These are phyloP conservation scores for Drosophila takahashii DNA, from an alignment of 1,140 invertebrate genomes.

Conservation along the genomic window DNA sequence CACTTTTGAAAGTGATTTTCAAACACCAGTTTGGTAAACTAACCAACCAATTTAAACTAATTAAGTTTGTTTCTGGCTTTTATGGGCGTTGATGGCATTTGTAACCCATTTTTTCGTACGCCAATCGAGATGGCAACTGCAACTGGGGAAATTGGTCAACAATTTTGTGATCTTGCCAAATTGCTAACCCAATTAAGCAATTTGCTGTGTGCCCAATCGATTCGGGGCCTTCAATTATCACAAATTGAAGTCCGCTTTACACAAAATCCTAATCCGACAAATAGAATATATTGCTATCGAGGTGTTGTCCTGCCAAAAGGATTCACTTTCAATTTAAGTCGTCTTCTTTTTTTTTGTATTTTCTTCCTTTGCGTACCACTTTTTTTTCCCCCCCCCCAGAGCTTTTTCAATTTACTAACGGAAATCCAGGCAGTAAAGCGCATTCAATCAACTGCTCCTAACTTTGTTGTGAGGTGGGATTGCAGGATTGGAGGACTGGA, in stretches of 20 bases:
- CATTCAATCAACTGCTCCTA: slow-evolving; percentile 77
- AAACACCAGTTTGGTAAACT: no score
- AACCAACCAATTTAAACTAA: no score
- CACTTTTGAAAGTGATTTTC: neutral
- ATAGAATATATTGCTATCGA: slow-evolving; percentile 18
- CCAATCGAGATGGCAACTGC: slow-evolving; percentile 47
- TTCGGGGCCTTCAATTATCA: slow-evolving; percentile 37
- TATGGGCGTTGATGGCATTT: neutral
- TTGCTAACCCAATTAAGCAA: slow-evolving; percentile 7
- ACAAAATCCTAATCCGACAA: slow-evolving; percentile 20
- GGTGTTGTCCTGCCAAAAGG: slow-evolving; percentile 14
- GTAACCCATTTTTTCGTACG: neutral
- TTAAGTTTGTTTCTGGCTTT: no score
- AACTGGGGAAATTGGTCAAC: slow-evolving; percentile 53
- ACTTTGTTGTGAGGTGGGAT: slow-evolving; percentile 56
- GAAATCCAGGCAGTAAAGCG: slow-evolving; percentile 80
- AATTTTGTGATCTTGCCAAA: slow-evolving; percentile 6
- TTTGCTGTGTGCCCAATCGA: slow-evolving; percentile 19
- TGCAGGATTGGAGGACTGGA: neutral
- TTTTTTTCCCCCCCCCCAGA: neutral
- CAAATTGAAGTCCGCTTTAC: slow-evolving; percentile 25
- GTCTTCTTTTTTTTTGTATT: slow-evolving; percentile 4
- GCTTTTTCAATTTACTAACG: slow-evolving; percentile 75
- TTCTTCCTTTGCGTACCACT: slow-evolving; percentile 18
- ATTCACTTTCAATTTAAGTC: slow-evolving; percentile 29